Base-by-base conservation (phyloP, 1,140 invertebrate species). In the Zaprionus ornatus region DNA sequence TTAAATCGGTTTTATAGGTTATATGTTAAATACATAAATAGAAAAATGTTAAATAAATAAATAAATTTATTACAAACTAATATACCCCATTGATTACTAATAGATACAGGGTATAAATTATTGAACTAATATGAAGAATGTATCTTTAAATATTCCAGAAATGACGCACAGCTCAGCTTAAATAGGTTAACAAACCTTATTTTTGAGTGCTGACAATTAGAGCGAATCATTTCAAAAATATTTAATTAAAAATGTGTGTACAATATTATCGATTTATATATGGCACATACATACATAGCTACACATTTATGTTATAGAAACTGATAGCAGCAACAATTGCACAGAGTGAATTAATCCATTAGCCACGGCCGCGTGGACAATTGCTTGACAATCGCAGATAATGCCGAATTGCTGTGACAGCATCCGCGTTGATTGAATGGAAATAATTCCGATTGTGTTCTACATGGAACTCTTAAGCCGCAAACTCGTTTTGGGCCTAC, bases 401-500 rank as follows among this genome's bases (percentile, higher is more conserved):
- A 60, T 35, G 56, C 48, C 66, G 10, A 32, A 63, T 40, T 57
- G 21, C 37, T 29, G 21, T 56, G 66, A 63, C 66, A 73, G 63
- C 63, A 77, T 77, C 74, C 74, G 74, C 74, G 19, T 77, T 62
- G 45, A 55, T 35, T 77, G 19, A 61, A 61, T 70, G 35, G 19
- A 37, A 67, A 73, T 32, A 3, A 32, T 55, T 12, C 19, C 55
- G 23, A 59, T 52, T 74, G 71, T 60, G 64, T 64, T 72, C 74
- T 65, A 76, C 27, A 48, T 65, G 35, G 37, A 17, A 29, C 17
- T 3, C 15, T 23, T 77, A 77, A 77, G 70, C 64, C 60, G 23
- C 29, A 67, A 77, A 69, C 74, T 61, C 15, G 74, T 77, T 77
- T 77, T 27, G n/a, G 32, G 35, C 73, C 67, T 65, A 71, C 61